Conservation (phyloP, 37 sponge, comb jelly and placozoan genomes). For the Aplysina aerophoba region DNA sequence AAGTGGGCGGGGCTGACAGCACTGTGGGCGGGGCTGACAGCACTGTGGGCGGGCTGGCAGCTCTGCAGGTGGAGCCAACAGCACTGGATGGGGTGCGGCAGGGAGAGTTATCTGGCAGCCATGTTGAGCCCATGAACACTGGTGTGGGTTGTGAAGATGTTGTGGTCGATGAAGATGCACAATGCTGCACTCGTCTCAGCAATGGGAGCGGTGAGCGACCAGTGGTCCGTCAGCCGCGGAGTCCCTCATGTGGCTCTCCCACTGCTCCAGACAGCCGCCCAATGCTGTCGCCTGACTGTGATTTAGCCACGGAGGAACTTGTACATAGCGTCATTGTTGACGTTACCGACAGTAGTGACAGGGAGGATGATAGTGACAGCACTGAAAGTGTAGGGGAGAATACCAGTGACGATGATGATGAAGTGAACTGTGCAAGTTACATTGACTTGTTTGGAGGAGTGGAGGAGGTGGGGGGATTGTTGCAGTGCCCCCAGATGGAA, state of each 20-base stretch:
- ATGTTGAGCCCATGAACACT: too few species aligned
- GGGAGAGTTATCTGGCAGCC: too few species aligned
- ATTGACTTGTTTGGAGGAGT: background rate
- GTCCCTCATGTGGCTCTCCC: background rate
- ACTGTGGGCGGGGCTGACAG: too few species aligned
- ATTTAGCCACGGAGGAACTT: background rate
- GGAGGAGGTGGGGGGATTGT: background rate
- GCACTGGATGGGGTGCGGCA: too few species aligned
- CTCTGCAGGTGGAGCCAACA: too few species aligned
- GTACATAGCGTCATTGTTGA: background rate
- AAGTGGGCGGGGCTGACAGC: too few species aligned
- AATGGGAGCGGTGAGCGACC: too few species aligned
- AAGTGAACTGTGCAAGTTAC: background rate
- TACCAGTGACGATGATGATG: background rate
- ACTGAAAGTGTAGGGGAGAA: background rate
- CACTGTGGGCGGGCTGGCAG: too few species aligned
- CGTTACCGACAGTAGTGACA: background rate
- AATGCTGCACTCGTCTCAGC: too few species aligned
- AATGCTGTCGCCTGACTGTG: background rate
- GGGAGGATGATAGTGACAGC: constrained; percentile 2
- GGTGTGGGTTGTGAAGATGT: too few species aligned
- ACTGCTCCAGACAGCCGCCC: background rate
- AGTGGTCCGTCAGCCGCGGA: too few species aligned
- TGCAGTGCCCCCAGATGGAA: constrained; percentile 5
- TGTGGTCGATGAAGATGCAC: too few species aligned